Evolutionary conservation across 2,113 vertebrate genomes (phyloP).

Genomic region (Lepidothrix coronata): DNA sequence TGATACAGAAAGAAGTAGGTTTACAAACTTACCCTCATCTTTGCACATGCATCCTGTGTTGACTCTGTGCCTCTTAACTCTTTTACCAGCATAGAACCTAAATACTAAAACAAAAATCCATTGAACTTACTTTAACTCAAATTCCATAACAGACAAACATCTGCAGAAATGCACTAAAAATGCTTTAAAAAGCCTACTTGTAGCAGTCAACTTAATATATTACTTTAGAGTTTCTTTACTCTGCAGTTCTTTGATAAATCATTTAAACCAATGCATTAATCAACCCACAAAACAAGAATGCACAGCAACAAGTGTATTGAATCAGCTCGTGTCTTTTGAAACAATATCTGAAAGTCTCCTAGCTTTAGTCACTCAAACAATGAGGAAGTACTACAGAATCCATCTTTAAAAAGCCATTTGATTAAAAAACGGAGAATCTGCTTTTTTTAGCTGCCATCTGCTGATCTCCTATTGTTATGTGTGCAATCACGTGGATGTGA

Average conservation of each 20-base stretch:
- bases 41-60: slow-evolving; percentile 97
- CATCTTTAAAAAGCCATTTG: slow-evolving; percentile 43
- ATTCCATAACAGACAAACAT: not conserved
- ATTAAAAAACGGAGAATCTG: slow-evolving; percentile 56
- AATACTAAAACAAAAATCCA: slow-evolving; percentile 83
- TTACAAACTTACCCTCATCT: slow-evolving; percentile 93
- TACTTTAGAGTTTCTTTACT: not conserved
- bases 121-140: not conserved
- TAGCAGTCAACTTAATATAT: not conserved
- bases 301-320: not conserved
- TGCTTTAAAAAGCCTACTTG: not conserved
- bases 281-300: slow-evolving; percentile 5
- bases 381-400: not conserved
- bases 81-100: slow-evolving; percentile 99
- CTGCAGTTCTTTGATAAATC: not conserved
- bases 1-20: not conserved
- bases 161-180: slow-evolving; percentile 2
- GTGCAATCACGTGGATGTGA: slow-evolving; percentile 5
- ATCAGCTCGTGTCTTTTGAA: not conserved
- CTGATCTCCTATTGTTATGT: slow-evolving; percentile 37
- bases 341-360: not conserved
- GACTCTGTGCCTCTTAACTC: slow-evolving; percentile 97
- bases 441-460: slow-evolving; percentile 51
- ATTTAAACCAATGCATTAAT: not conserved
- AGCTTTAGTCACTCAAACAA: slow-evolving; percentile 14